A percentile compares a stretch with the other conserved stretches of the same genome.
Evolutionary conservation across 2,797 vertebrate genomes (phyloP).

Genomic region (Cryptoprocta ferox): DNA sequence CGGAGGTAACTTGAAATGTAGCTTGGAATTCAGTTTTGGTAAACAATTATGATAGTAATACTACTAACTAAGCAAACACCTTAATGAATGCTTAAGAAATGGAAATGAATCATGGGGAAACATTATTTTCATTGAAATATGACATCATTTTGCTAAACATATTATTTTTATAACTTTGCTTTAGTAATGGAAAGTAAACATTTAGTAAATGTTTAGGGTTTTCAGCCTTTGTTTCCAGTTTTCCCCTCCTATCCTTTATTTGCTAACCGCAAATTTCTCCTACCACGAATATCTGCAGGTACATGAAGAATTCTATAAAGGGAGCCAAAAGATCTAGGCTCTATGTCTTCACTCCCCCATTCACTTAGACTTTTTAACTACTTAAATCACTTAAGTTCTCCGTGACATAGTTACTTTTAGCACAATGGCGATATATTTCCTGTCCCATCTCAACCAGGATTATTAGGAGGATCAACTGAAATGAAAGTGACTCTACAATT

Average conservation of each 20-base stretch:
- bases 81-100: conserved; percentile 16
- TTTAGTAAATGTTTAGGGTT: neutral
- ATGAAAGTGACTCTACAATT: neutral
- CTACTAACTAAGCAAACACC: neutral
- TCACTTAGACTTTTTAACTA: neutral
- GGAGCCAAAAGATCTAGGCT: neutral
- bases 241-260: neutral
- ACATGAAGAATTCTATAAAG: neutral
- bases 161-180: neutral
- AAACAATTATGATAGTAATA: neutral
- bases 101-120: neutral
- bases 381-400: neutral
- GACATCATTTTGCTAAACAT: neutral
- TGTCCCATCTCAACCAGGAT: neutral
- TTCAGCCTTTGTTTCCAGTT: neutral
- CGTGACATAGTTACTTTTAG: neutral
- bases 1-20: neutral
- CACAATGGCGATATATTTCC: neutral
- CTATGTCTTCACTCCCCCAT: neutral
- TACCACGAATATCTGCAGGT: neutral
- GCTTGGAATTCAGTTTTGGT: neutral
- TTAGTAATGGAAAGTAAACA: neutral
- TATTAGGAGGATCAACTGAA: neutral
- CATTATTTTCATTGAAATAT: neutral
- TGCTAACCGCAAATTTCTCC: neutral